A percentile compares a stretch with the other conserved stretches of the same genome.
These are phyloP conservation scores for Eulimnadia texana DNA, from an alignment of 1,140 invertebrate genomes.

Conservation along the genomic window DNA sequence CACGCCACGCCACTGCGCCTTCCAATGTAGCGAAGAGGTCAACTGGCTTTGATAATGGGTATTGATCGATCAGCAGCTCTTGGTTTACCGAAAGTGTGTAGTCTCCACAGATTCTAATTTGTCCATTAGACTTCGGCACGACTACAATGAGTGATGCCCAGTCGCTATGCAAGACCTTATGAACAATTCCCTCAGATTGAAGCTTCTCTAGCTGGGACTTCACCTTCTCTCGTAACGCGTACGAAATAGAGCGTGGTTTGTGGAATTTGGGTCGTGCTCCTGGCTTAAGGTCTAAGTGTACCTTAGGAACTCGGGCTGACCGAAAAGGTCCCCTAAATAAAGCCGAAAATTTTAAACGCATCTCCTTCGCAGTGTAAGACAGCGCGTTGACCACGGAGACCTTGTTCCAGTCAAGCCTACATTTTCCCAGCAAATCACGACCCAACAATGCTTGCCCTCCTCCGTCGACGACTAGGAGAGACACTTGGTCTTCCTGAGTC, in stretches of 20 bases:
- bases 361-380: not conserved
- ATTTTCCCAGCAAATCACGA: not conserved
- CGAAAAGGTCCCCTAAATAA: not conserved
- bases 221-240: constrained; percentile 23
- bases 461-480: not conserved
- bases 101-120: constrained; percentile 33
- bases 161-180: constrained; percentile 24
- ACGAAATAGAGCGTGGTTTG: constrained; percentile 28
- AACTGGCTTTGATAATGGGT: constrained; percentile 22
- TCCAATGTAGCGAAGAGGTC: constrained; percentile 26
- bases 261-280: constrained; percentile 23
- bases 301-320: not conserved
- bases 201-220: constrained; percentile 15
- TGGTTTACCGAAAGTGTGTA: constrained; percentile 29
- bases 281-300: not conserved
- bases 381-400: not conserved
- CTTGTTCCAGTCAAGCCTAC: not conserved
- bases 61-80: not conserved
- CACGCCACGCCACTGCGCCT: no score
- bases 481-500: not conserved
- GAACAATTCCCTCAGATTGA: constrained; percentile 24
- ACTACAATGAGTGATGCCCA: constrained; percentile 37
- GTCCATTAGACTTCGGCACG: constrained; percentile 31
- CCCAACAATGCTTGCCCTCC: not conserved
- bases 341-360: not conserved